Conservation (phyloP, 1,140 invertebrate species). For the Brachionus koreanus region DNA sequence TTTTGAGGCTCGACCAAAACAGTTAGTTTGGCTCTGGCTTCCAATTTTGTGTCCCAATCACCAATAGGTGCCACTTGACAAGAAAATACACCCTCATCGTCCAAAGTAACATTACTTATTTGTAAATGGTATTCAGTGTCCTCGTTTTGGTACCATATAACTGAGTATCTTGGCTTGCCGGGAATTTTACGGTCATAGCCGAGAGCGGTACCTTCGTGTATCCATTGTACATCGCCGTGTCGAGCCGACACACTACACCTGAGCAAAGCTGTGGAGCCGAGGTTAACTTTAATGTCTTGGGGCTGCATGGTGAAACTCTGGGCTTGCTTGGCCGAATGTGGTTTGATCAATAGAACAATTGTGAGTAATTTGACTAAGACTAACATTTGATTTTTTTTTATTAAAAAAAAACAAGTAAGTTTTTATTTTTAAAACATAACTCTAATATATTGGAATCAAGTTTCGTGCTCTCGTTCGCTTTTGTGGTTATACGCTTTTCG, state of each 20-base stretch:
- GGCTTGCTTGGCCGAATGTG: neutral
- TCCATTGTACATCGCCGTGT: conserved; percentile 40
- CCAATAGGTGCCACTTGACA: conserved; percentile 44
- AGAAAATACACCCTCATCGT: conserved; percentile 33
- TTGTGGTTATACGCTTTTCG: neutral
- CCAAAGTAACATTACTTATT: conserved; percentile 30
- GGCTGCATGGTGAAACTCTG: conserved; percentile 20
- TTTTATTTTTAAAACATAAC: conserved; percentile 15
- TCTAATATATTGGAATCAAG: conserved; percentile 2
- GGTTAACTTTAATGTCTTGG: conserved; percentile 5
- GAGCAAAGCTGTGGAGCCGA: conserved; percentile 5
- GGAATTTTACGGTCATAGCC: conserved; percentile 31
- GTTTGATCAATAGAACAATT: neutral
- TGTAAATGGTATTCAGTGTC: conserved; percentile 38
- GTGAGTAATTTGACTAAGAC: neutral
- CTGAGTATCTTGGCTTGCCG: conserved; percentile 29
- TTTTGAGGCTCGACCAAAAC: conserved; percentile 31
- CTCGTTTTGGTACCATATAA: conserved; percentile 24
- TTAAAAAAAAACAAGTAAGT: conserved; percentile 11
- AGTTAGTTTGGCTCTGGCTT: conserved; percentile 25
- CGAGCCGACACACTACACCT: conserved; percentile 10
- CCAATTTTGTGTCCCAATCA: conserved; percentile 41
- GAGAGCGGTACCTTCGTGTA: conserved; percentile 43
- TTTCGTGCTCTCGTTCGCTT: neutral
- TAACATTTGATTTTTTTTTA: conserved; percentile 3